These are phyloP conservation scores for Perccottus glenii DNA, from an alignment of 2,113 vertebrate species.

Conservation along the genomic window DNA sequence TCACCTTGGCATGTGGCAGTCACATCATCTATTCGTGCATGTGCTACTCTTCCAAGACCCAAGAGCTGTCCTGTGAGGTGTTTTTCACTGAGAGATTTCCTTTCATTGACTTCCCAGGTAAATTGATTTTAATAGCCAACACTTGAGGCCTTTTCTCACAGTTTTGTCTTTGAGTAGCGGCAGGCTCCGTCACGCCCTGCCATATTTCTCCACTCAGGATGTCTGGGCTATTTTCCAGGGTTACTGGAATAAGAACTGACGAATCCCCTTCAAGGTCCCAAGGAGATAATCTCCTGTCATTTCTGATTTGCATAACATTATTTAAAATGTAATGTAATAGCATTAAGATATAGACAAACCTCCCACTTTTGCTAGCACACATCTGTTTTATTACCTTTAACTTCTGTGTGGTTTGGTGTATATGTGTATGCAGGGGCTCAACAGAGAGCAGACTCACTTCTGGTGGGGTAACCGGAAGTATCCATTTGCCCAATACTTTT, in stretches of 20 bases:
- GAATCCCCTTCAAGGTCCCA: constrained; percentile 78
- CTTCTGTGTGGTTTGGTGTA: constrained; percentile 12
- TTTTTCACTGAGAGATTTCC: constrained; percentile 57
- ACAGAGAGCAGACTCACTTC: constrained; percentile 38
- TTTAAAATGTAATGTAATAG: constrained; percentile 82
- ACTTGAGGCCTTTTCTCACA: constrained; percentile 72
- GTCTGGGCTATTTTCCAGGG: constrained; percentile 77
- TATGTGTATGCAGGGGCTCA: constrained; percentile 32
- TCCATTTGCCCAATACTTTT: constrained; percentile 36
- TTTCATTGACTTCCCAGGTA: constrained; percentile 68
- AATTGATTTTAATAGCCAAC: constrained; percentile 81
- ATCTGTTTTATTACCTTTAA: constrained; percentile 50
- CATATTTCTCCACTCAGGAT: constrained; percentile 71
- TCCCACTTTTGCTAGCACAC: constrained; percentile 58
- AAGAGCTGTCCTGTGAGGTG: constrained; percentile 65
- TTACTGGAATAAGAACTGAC: constrained; percentile 79
- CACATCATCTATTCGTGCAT: constrained; percentile 26
- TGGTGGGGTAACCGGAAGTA: constrained; percentile 50
- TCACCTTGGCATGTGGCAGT: constrained; percentile 56
- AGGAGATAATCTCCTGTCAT: constrained; percentile 82
- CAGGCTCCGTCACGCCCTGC: constrained; percentile 71
- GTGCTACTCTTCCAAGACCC: constrained; percentile 57
- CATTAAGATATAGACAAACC: constrained; percentile 74
- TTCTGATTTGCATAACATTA: constrained; percentile 82
- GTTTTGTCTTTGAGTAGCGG: constrained; percentile 65